Evolutionary conservation across 1,140 invertebrate species (phyloP), one percentile per base, ranked within the genome.

Genomic region (Chymomyza costata): DNA sequence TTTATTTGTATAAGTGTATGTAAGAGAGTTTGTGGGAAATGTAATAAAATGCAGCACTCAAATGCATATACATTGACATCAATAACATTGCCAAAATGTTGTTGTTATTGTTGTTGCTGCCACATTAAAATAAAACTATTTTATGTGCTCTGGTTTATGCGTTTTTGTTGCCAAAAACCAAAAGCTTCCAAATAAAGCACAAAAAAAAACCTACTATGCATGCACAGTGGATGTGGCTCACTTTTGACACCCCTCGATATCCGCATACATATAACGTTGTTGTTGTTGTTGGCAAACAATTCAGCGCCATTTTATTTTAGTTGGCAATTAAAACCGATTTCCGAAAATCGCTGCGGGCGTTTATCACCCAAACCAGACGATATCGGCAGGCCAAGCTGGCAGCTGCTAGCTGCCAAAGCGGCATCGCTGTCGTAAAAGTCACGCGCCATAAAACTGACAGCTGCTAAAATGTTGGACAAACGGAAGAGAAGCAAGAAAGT

Each of bases 301-400:
- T n/a, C n/a, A n/a, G n/a, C 56, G 62, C 64, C 50, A 49, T 71
- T 62, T 62, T 69, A 62, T 78, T 76, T 70, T 76, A 66, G 68
- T 71, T 78, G 71, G 57, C 71, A 76, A 76, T 76, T 76, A 76
- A 76, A 76, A 78, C 52, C 70, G 71, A 76, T 76, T 76, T 76
- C 70, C 62, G 57, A 76, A 76, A 78, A 63, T 70, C 50, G 62
- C 70, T 53, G 14, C 38, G 34, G 64, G 61, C 61, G 18, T 31
- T 7, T 18, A 28, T 10, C 31, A 18, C 25, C 19, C 14, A 28
- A 13, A 43, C 13, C 16, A 7, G 0, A 0, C 10, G 13, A 3
- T 14, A 25, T 19, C 44, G 25, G n/a, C n/a, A 44, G n/a, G n/a
- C 40, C 25, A 16, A 17, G 25, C 30, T 41, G 8, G 15, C 10